Conservation (phyloP, 2,113 vertebrate species). For the Silurus meridionalis region DNA sequence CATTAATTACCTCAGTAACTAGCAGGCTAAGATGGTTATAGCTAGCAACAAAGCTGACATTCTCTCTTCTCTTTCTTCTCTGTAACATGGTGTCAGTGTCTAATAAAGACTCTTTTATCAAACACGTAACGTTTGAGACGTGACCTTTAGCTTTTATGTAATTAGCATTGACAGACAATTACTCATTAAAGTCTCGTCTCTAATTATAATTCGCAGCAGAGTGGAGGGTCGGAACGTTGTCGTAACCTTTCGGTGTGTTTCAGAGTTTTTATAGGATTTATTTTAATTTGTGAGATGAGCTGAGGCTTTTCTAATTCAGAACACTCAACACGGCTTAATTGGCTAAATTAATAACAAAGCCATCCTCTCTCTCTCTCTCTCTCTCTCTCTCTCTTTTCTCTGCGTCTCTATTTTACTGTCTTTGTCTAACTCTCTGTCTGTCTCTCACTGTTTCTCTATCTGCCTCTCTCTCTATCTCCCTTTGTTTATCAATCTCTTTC, state of each 20-base stretch:
- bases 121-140: background rate
- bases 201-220: slow-evolving; percentile 62
- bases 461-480: background rate
- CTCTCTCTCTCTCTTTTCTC: background rate
- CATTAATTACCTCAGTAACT: background rate
- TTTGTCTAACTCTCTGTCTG: too few relatives aligned
- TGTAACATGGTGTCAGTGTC: background rate
- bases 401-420: background rate
- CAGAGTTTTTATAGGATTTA: slow-evolving; percentile 62
- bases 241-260: slow-evolving; percentile 68
- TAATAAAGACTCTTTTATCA: slow-evolving; percentile 13
- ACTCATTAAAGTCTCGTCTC: slow-evolving; percentile 60
- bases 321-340: slow-evolving; percentile 78
- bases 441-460: background rate
- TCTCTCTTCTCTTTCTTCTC: background rate
- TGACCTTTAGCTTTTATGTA: slow-evolving; percentile 23
- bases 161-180: slow-evolving; percentile 60
- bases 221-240: slow-evolving; percentile 55
- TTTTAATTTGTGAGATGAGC: slow-evolving; percentile 56
- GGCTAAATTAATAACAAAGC: slow-evolving; percentile 77
- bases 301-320: slow-evolving; percentile 65
- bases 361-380: slow-evolving; percentile 52
- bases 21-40: background rate
- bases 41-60: background rate
- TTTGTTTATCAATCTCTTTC: background rate